A percentile compares a stretch with the other conserved stretches of the same genome.
phyloP scores from a whole-genome alignment of 1,140 invertebrate species.

The Vanessa atalanta region DNA sequence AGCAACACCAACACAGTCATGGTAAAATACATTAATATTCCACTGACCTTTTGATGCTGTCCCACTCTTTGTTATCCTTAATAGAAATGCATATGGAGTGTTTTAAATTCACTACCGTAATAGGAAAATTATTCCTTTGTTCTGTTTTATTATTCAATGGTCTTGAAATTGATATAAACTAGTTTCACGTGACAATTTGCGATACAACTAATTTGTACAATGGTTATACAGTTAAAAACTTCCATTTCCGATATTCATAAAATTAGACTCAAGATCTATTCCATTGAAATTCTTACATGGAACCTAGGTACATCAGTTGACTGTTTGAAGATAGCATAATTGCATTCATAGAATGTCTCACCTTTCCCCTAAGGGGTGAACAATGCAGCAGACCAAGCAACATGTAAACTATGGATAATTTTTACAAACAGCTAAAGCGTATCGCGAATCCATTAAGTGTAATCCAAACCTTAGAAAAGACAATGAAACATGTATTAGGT shows the following conservation, averaged over 20 bases:
- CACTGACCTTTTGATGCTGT: conserved; percentile 29
- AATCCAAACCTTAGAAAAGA: conserved; percentile 43
- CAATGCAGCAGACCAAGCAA: conserved; percentile 31
- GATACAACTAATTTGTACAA: background rate
- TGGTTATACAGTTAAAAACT: background rate
- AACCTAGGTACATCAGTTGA: background rate
- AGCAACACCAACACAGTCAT: background rate
- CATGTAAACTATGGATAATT: conserved; percentile 37
- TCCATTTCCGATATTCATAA: background rate
- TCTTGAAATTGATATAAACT: conserved; percentile 13
- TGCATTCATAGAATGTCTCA: conserved; percentile 18
- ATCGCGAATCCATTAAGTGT: conserved; percentile 53
- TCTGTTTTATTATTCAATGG: conserved; percentile 22
- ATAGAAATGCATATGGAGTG: conserved; percentile 25
- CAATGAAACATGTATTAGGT: conserved; percentile 41
- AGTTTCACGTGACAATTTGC: conserved; percentile 3
- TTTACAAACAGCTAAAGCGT: conserved; percentile 43
- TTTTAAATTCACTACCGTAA: conserved; percentile 29
- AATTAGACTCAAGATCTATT: background rate
- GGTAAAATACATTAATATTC: conserved; percentile 28
- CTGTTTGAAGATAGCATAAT: background rate
- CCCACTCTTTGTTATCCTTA: conserved; percentile 19
- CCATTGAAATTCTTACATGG: too few relatives aligned
- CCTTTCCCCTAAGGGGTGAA: conserved; percentile 30
- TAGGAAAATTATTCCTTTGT: conserved; percentile 28